Conservation (phyloP, 2,797 vertebrate species). For the Microctenopoma stevenorrisi region DNA sequence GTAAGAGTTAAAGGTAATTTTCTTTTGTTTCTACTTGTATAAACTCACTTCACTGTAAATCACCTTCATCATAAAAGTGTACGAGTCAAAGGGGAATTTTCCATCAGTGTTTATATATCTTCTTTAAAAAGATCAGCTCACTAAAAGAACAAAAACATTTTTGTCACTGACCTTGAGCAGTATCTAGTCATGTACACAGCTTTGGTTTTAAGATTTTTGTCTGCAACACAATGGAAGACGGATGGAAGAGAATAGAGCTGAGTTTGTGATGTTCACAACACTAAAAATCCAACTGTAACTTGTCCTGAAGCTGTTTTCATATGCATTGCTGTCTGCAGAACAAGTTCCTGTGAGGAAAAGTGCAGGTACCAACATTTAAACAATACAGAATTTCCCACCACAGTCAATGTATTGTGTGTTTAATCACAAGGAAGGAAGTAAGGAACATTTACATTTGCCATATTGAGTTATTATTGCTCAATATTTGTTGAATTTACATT, state of each 20-base stretch:
- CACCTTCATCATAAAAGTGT: slow-evolving; percentile 5
- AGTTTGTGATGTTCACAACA: neutral
- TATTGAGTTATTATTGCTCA: too few species aligned
- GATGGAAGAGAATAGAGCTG: neutral
- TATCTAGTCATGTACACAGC: neutral
- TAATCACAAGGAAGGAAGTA: neutral
- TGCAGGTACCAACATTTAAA: neutral
- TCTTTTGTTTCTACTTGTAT: slow-evolving; percentile 5
- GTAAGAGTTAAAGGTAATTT: neutral
- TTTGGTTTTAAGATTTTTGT: slow-evolving; percentile 2
- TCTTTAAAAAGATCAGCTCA: neutral
- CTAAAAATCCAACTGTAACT: neutral
- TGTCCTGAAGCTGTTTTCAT: neutral
- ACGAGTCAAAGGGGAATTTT: neutral
- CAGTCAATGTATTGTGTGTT: neutral
- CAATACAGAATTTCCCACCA: neutral
- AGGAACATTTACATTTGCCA: too few species aligned
- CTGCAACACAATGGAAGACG: neutral
- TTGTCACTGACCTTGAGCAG: neutral
- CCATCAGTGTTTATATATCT: slow-evolving; percentile 7
- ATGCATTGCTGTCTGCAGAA: neutral
- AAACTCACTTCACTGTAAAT: neutral
- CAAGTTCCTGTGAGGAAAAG: slow-evolving; percentile 1
- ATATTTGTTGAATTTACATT: too few species aligned
- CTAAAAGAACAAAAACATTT: neutral